These are phyloP conservation scores for Geotrupes spiniger DNA, from an alignment of 2,888 invertebrate genomes.

Conservation along the genomic window DNA sequence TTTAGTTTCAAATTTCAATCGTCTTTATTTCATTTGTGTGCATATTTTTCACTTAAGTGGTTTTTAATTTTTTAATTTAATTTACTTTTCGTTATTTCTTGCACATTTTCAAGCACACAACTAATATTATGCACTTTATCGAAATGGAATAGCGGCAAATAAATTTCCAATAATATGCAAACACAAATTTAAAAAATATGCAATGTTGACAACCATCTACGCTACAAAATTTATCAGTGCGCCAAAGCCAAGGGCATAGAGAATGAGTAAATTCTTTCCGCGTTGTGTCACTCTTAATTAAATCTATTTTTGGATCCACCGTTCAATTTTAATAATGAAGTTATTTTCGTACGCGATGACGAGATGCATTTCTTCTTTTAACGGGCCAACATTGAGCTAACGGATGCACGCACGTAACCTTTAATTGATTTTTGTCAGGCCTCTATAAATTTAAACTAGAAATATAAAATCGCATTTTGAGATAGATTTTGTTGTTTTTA, in stretches of 20 bases:
- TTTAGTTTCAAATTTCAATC: too few species aligned
- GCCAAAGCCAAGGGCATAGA: conserved; percentile 18
- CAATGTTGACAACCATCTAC: not conserved
- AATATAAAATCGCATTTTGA: too few species aligned
- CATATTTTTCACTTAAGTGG: too few species aligned
- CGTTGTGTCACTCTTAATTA: conserved; percentile 23
- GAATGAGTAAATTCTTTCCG: conserved; percentile 21
- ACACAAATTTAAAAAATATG: not conserved
- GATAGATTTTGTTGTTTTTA: too few species aligned
- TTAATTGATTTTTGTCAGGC: not conserved
- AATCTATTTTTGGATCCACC: conserved; percentile 21
- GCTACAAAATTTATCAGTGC: too few species aligned
- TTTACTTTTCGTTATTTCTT: too few species aligned
- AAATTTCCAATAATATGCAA: not conserved
- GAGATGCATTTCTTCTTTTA: conserved; percentile 7
- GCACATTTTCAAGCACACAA: too few species aligned
- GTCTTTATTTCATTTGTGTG: too few species aligned
- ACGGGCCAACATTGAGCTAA: not conserved
- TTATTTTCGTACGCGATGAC: conserved; percentile 21
- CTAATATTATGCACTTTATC: not conserved
- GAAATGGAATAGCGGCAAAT: not conserved
- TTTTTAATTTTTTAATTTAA: too few species aligned
- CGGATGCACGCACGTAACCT: not conserved
- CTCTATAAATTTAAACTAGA: too few species aligned
- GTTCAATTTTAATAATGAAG: conserved; percentile 22